Percentiles rank a stretch among this genome's conserved stretches.
Evolutionary conservation across 2,113 vertebrate genomes (phyloP).

Genomic region (Chaetodon auriga): DNA sequence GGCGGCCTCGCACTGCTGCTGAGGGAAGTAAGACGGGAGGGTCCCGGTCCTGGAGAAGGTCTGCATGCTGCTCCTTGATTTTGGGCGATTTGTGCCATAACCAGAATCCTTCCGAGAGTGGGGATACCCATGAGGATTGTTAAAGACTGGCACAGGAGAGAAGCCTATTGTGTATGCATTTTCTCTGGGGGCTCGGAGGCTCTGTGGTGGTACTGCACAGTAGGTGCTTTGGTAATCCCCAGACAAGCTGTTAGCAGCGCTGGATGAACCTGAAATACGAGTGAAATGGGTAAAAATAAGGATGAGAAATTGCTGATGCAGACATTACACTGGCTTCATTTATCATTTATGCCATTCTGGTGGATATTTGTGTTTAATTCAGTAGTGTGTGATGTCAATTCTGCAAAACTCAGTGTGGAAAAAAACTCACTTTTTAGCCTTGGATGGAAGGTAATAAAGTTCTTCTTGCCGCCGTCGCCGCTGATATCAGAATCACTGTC

Average conservation of each 20-base stretch:
- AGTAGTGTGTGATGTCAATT: background rate
- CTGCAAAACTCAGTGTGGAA: background rate
- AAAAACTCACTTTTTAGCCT: conserved; percentile 72
- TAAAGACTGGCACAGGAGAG: conserved; percentile 70
- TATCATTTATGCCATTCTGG: conserved; percentile 20
- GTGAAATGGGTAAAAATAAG: conserved; percentile 29
- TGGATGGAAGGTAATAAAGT: conserved; percentile 75
- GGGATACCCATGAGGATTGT: conserved; percentile 53
- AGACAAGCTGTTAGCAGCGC: conserved; percentile 52
- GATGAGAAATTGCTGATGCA: conserved; percentile 20
- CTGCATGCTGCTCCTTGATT: conserved; percentile 62
- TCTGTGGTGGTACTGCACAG: conserved; percentile 68
- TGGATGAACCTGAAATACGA: conserved; percentile 73
- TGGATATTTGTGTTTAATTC: conserved; percentile 8
- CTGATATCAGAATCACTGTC: conserved; percentile 83
- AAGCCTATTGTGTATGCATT: conserved; percentile 79
- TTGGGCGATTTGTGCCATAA: conserved; percentile 68
- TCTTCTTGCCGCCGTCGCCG: conserved; percentile 78
- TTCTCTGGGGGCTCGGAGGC: conserved; percentile 62
- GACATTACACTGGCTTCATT: conserved; percentile 2
- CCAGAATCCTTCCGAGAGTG: conserved; percentile 69
- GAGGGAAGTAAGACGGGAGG: conserved; percentile 75
- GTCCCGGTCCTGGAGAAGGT: conserved; percentile 73
- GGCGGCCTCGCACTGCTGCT: conserved; percentile 37
- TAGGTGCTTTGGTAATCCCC: conserved; percentile 71